Evolutionary conservation across 2,797 vertebrate species (phyloP), one percentile per base, ranked within the genome.

Genomic region (Pangasius sanitwongsei): DNA sequence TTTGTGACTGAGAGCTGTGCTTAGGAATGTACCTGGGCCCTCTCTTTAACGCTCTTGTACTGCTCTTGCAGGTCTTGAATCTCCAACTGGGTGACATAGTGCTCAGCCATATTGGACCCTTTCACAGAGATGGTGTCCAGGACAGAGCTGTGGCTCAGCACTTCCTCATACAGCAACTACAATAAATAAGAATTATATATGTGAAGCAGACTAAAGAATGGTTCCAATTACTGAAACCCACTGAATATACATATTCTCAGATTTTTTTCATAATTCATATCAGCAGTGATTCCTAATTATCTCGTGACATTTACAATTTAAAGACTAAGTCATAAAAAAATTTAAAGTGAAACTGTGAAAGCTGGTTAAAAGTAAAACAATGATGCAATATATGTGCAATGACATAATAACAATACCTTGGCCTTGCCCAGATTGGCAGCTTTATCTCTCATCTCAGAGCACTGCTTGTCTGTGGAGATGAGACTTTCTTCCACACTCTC

Each of bases 91-190:
- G 97, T 97, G 63, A 97, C 97, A 65, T 96, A 97, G 93, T 98
- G 97, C 87, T 99, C 98, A 0, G 97, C 95, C 97, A 99, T 98
- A 90, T 96, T 97, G 84, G 96, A 96, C 57, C 97, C 96, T 94
- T 99, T 99, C 92, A 94, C 92, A 92, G 98, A 97, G 83, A 99
- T 98, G 0, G 97, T 97, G 91, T 98, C 97, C 94, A 99, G 93
- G 55, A 98, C 95, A 90, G 96, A 97, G 93, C 93, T 95, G 91
- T 99, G 97, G 94, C 98, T 99, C 91, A 98, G 89, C 0, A 99
- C 97, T 86, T 99, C 99, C 93, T 99, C 99, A 92, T 94, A 97
- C 86, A 99, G 94, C 88, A 99, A 95, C 99, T 99, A 93, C 57
- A 92, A 83, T 34, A 55, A 83, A 44, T 18, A 53, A 28, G 83